These are phyloP conservation scores for Gonatopus flavifemur DNA, from an alignment of 1,140 invertebrate species.

Conservation along the genomic window DNA sequence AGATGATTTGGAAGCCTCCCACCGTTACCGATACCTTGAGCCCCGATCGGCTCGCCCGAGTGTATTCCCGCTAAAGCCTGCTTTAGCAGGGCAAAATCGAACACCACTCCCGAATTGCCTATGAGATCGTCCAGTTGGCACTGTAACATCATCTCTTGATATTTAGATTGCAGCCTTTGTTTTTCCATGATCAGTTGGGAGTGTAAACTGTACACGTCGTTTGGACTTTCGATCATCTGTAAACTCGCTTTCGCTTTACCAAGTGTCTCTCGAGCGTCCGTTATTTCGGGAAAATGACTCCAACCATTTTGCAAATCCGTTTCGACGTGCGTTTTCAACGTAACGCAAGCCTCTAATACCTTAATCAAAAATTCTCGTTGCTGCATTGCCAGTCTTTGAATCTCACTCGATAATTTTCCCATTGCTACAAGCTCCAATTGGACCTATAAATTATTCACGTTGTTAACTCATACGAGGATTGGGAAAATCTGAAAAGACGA, in stretches of 20 bases:
- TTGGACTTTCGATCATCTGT: constrained; percentile 60
- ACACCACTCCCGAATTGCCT: constrained; percentile 65
- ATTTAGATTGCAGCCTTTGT: constrained; percentile 66
- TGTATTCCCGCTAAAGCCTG: constrained; percentile 66
- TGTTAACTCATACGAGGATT: not conserved
- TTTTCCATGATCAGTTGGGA: constrained; percentile 63
- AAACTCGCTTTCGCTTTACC: constrained; percentile 64
- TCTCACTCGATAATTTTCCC: constrained; percentile 63
- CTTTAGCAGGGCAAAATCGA: constrained; percentile 67
- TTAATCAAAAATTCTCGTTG: constrained; percentile 72
- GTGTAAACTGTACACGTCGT: constrained; percentile 62
- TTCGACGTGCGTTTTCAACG: constrained; percentile 72
- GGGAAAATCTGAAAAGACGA: not conserved
- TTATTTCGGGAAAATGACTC: constrained; percentile 65
- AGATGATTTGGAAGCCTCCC: constrained; percentile 49
- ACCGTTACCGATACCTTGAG: constrained; percentile 50
- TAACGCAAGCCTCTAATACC: constrained; percentile 73
- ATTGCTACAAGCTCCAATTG: constrained; percentile 58
- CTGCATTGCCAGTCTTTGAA: constrained; percentile 65
- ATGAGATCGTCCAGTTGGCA: constrained; percentile 73
- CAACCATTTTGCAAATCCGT: constrained; percentile 69
- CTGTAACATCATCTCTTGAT: constrained; percentile 72
- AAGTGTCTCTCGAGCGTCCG: constrained; percentile 65
- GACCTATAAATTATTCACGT: constrained; percentile 38
- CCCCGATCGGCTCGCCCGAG: constrained; percentile 56